Evolutionary conservation across 2,797 vertebrate genomes (phyloP), one percentile per base, ranked within the genome.

Genomic region (Balearica regulorum): DNA sequence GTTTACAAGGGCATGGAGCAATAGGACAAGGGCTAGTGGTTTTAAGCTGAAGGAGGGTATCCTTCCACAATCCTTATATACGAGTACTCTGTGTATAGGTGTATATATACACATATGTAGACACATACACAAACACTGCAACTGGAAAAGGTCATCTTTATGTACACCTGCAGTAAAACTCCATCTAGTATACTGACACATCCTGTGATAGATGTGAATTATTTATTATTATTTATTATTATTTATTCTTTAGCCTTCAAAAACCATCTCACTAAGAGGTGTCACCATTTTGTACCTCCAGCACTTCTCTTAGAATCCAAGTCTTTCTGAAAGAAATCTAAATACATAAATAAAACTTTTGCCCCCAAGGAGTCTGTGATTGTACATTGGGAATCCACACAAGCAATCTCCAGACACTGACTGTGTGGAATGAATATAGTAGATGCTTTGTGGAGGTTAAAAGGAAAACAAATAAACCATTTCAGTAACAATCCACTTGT

Each of bases 321-420:
- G 31, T 43, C 6, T 86, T 90, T 77, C 39, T 58, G 85, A 90
- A 89, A 93, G 70, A 65, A 88, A 80, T 33, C 15, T 7, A 84
- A 90, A 86, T 75, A 61, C 48, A 82, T 60, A 90, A 91, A 92
- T 48, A 87, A 91, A 69, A 19, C 4, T 58, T 35, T 35, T 80
- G 43, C 90, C 89, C 96, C 93, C 87, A 95, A 92, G 92, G 90
- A 96, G 62, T 80, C 51, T 41, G 51, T 54, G 73, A 53, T 21
- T 76, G 31, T 39, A 66, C 48, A 16, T 10, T 68, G 60, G 69
- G 87, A 95, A 87, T 93, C 48, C 75, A 90, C 83, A 94, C 29
- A 87, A 43, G 48, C 54, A 61, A 26, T 54, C 46, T 88, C 51
- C 66, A 90, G 77, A 29, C 0, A 5, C 35, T 86, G 55, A 35